Conservation (phyloP, 2,113 vertebrate genomes). For the Danio rerio region GRCz12tu NC_133180.1:16812501-16813000, state of each 20-base stretch:
- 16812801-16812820: slow-evolving; percentile 2
- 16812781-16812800: slow-evolving; percentile 15
- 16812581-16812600: not conserved
- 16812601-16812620: slow-evolving; percentile 4
- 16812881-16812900: not conserved
- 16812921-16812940: not conserved
- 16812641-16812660: slow-evolving; percentile 1
- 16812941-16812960: not conserved
- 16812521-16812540: no score
- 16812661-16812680: slow-evolving; percentile 37
- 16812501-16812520: no score
- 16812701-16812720: slow-evolving; percentile 18
- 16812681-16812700: slow-evolving; percentile 33
- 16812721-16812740: slow-evolving; percentile 32
- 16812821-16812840: slow-evolving; percentile 17
- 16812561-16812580: no score
- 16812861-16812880: not conserved
- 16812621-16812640: not conserved
- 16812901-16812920: not conserved
- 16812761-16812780: not conserved
- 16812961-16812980: no score
- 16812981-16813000: not conserved
- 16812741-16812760: slow-evolving; percentile 40
- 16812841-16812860: slow-evolving; percentile 4
- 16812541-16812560: no score